These are phyloP conservation scores for Coregonus ussuriensis DNA, from an alignment of 2,797 vertebrate species.

Conservation along the genomic window DNA sequence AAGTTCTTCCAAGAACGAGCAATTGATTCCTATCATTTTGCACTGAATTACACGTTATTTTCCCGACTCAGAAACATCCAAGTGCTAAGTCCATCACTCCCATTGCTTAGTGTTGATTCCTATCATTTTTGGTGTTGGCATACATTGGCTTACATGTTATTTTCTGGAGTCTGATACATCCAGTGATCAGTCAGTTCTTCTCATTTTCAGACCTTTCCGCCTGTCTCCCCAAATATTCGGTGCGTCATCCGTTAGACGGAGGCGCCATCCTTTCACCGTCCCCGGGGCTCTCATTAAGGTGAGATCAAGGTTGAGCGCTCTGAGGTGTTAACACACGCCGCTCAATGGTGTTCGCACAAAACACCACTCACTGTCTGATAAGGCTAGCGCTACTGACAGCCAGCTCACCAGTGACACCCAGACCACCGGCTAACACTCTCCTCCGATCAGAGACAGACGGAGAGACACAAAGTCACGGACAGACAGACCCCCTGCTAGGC, in stretches of 20 bases:
- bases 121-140: neutral
- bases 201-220: neutral
- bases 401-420: constrained; percentile 25
- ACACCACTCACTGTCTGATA: constrained; percentile 17
- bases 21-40: neutral
- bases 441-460: neutral
- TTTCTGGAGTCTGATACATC: neutral
- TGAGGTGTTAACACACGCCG: constrained; percentile 12
- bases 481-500: constrained; percentile 8
- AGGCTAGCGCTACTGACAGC: too few relatives aligned
- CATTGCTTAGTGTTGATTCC: constrained; percentile 14
- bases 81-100: neutral
- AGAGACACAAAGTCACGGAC: neutral
- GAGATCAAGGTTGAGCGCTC: constrained; percentile 55
- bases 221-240: constrained; percentile 18
- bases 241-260: neutral
- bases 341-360: constrained; percentile 27
- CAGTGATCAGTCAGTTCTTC: neutral
- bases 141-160: constrained; percentile 22
- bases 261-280: neutral
- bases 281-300: constrained; percentile 61
- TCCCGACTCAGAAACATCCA: neutral
- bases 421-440: constrained; percentile 30
- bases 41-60: neutral
- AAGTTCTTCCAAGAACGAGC: too few relatives aligned